Base-by-base conservation (phyloP, 2,888 invertebrate species). In the Habroteleia sp. region DNA sequence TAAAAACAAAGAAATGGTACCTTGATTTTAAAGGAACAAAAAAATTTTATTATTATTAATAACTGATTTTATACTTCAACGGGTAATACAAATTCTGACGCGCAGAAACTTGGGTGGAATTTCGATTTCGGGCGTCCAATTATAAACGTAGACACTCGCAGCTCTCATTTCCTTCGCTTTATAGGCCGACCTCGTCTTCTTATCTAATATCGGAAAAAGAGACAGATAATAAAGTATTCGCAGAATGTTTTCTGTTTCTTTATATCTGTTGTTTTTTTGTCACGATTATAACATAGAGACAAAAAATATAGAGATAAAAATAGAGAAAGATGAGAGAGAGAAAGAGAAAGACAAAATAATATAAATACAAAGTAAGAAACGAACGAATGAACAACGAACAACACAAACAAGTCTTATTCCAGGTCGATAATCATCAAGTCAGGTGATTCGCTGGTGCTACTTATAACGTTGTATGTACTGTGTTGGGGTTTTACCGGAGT, bases 401-500 rank as follows among this genome's bases (percentile, higher is more conserved):
- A 50, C 33, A 65, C 25, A 29, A 6, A 42, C 16, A 48, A 39
- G 46, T 58, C 41, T 85, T 83, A 88, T 76, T 88, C 88, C 80
- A 88, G 78, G 79, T 88, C 88, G 58, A 88, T 88, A 56, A 88
- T 87, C 87, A 88, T 87, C n/a, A 87, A 79, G 65, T 88, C 88
- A 3, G 88, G 88, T 7, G 87, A 88, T 77, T 88, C 87, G 46
- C 88, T 88, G 25, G 87, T 87, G 79, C 87, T 87, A 46, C 87
- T 88, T 48, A 87, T 87, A 50, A 84, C 85, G 63, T 81, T 79
- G 35, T 84, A 81, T 41, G 78, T 74, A 71, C 80, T 86, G 13
- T 87, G 66, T 78, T 84, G 86, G 1, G 81, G 71, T 60, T 87
- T 88, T 76, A 84, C 84, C 20, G 85, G 81, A 10, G 78, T 56